phyloP scores from a whole-genome alignment of 2,888 invertebrate genomes.

The Aleiodes testaceus region DNA sequence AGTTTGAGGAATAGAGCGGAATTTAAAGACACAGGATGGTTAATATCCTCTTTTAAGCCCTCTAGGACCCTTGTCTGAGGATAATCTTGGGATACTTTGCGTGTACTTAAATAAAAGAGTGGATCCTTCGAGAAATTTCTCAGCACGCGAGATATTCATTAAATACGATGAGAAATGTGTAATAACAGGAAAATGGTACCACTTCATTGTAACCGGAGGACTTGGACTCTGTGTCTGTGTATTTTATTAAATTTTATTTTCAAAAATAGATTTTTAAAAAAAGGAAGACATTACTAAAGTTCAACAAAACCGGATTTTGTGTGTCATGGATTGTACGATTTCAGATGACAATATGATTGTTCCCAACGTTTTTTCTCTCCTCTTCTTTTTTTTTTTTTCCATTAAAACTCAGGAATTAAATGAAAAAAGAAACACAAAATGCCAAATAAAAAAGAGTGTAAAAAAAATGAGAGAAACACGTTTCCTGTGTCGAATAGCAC shows the following conservation, averaged over 20 bases:
- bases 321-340: constrained; percentile 1
- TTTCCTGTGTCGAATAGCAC: neutral
- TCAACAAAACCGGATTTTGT: constrained; percentile 33
- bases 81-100: neutral
- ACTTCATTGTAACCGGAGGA: neutral
- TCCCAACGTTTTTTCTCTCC: too few relatives aligned
- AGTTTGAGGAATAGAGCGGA: too few relatives aligned
- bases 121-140: constrained; percentile 25
- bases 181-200: constrained; percentile 31
- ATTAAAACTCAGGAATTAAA: neutral
- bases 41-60: too few relatives aligned
- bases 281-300: neutral
- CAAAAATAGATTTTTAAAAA: neutral
- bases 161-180: constrained; percentile 38
- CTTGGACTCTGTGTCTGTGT: constrained; percentile 7
- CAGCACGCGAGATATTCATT: constrained; percentile 37
- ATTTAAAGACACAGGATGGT: too few relatives aligned
- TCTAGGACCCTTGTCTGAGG: too few relatives aligned
- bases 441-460: too few relatives aligned
- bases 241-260: neutral
- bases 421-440: neutral
- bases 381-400: neutral
- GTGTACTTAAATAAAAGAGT: constrained; percentile 1
- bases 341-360: neutral
- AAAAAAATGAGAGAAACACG: neutral